Evolutionary conservation across 2,888 invertebrate species (phyloP).

Genomic region (Siphonodentalium dalli): DNA sequence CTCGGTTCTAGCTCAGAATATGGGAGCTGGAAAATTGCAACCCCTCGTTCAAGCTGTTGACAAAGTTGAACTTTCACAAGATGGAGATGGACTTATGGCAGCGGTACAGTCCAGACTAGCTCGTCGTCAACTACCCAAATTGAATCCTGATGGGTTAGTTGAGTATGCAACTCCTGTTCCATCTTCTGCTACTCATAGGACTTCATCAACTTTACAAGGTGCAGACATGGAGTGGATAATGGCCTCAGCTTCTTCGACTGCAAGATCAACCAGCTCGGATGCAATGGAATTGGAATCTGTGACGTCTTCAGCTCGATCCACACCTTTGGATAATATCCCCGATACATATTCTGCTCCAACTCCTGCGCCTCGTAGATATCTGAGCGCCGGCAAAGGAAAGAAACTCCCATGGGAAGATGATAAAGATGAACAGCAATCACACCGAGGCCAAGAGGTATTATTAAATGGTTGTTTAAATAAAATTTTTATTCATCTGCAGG

Average conservation of each 20-base stretch:
- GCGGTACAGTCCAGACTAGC: conserved; percentile 80
- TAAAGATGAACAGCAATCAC: conserved; percentile 38
- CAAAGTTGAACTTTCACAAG: conserved; percentile 63
- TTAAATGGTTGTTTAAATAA: no score
- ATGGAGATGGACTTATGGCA: conserved; percentile 68
- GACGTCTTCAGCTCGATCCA: conserved; percentile 44
- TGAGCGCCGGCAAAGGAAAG: conserved; percentile 59
- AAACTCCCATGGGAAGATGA: conserved; percentile 63
- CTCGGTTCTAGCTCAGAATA: conserved; percentile 79
- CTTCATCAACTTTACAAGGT: conserved; percentile 56
- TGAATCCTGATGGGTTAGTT: conserved; percentile 76
- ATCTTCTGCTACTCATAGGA: conserved; percentile 59
- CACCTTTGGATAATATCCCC: conserved; percentile 30
- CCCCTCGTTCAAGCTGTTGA: conserved; percentile 69
- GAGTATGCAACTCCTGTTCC: conserved; percentile 77
- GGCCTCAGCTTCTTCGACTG: conserved; percentile 61
- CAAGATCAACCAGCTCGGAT: conserved; percentile 44
- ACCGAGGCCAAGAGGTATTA: no score
- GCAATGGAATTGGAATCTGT: conserved; percentile 56
- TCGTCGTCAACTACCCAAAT: conserved; percentile 76
- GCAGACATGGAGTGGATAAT: conserved; percentile 82
- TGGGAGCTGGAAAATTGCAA: conserved; percentile 70
- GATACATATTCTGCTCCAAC: conserved; percentile 41
- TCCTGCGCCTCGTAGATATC: conserved; percentile 46
- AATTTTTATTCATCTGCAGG: no score